Base-by-base conservation (phyloP, 2,113 vertebrate species). In the Planiliza haematocheilus region DNA sequence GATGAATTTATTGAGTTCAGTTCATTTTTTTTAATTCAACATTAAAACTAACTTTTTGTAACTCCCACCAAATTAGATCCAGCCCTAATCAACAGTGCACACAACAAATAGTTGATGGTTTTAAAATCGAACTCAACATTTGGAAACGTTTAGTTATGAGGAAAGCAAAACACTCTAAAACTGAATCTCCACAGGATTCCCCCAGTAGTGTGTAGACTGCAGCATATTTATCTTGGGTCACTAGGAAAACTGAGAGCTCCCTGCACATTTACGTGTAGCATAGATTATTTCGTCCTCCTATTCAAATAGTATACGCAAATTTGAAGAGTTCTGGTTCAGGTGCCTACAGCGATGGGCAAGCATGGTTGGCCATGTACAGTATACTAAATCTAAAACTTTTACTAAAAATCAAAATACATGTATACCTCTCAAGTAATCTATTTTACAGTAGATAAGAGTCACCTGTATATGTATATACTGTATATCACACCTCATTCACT, bases 241-340 rank as follows among this genome's bases (percentile, higher is more conserved):
- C 10, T 1, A 8, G 14, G 60, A 67, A 18, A 67, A 61, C 46
- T 16, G 30, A 42, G 17, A 64, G 20, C 17, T 66, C 12, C 52
- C 49, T 34, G 30, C 17, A 41, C 41, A 66, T 87, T 89, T 90
- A 65, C 87, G 83, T 87, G 67, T n/a, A 36, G 17, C 51, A 10
- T 16, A 46, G 21, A 57, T 64, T 18, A 76, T 81, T 72, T 84
- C 66, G 11, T 58, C 30, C 24, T 60, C 24, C 3, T 50, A 90
- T 83, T 79, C 74, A 90, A 90, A 88, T 85, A 38, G 9, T 13
- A 2, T 59, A 82, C 37, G 49, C 67, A 87, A 88, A 84, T 77
- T 10, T 36, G 5, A 9, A 60, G 24, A 14, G 21, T 30, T 43
- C 60, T 37, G 11, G 13, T 45, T 72, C 53, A 11, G 4, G 13